Evolutionary conservation across 1,140 invertebrate species (phyloP).

Genomic region (Zaprionus camerounensis): DNA sequence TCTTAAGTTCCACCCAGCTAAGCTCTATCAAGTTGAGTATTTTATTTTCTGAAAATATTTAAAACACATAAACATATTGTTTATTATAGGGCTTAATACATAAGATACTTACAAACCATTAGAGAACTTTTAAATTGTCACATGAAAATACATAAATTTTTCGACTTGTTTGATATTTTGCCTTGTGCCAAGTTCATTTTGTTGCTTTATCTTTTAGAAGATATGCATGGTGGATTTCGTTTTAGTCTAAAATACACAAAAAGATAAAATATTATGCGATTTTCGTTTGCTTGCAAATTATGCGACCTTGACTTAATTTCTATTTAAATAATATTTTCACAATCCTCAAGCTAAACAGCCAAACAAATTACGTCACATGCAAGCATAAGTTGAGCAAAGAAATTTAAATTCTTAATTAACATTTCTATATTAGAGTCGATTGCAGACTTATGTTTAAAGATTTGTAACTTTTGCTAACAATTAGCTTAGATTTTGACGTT

Average conservation of each 20-base stretch:
- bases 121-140: conserved; percentile 50
- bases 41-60: background rate
- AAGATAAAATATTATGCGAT: conserved; percentile 33
- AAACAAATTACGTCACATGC: conserved; percentile 68
- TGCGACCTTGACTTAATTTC: conserved; percentile 80
- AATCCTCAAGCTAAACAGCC: conserved; percentile 35
- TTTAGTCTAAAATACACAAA: conserved; percentile 31
- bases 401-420: conserved; percentile 35
- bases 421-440: conserved; percentile 33
- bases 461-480: conserved; percentile 55
- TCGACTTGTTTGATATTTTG: conserved; percentile 35
- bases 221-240: conserved; percentile 1
- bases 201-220: conserved; percentile 1
- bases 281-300: conserved; percentile 70
- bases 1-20: background rate
- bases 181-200: conserved; percentile 65
- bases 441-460: conserved; percentile 19
- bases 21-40: background rate
- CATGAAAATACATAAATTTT: conserved; percentile 38
- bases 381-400: background rate
- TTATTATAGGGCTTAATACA: conserved; percentile 42
- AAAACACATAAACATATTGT: conserved; percentile 28
- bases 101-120: conserved; percentile 59
- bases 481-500: conserved; percentile 22
- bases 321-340: conserved; percentile 79